Evolutionary conservation across 2,888 invertebrate genomes (phyloP).

Genomic region (Mimas tiliae): DNA sequence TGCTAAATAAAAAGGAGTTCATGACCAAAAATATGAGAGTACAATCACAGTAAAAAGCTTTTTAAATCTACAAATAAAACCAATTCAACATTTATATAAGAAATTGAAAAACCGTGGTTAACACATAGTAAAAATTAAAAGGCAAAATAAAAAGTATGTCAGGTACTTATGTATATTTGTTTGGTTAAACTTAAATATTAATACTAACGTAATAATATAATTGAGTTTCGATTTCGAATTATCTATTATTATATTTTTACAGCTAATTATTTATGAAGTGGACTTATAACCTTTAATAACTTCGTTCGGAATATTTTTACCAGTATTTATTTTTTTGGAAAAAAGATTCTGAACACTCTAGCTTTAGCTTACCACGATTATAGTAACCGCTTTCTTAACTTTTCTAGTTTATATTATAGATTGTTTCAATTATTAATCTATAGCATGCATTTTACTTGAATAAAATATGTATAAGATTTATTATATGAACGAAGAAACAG

Average conservation of each 20-base stretch:
- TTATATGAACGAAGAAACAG: conserved; percentile 52
- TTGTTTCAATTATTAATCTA: conserved; percentile 64
- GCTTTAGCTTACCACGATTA: conserved; percentile 63
- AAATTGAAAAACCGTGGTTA: too few relatives aligned
- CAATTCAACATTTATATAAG: too few relatives aligned
- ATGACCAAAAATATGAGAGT: neutral
- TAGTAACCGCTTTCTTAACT: conserved; percentile 59
- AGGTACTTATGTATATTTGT: too few relatives aligned
- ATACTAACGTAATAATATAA: too few relatives aligned
- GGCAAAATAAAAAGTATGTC: too few relatives aligned
- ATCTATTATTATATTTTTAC: neutral
- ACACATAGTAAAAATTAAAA: too few relatives aligned
- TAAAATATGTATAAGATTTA: conserved; percentile 30
- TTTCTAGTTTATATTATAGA: conserved; percentile 66
- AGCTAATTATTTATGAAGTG: conserved; percentile 22
- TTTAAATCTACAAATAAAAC: neutral
- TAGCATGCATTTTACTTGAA: conserved; percentile 38
- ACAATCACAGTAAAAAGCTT: neutral
- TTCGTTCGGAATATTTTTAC: conserved; percentile 40
- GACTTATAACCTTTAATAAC: conserved; percentile 10
- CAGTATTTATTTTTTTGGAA: conserved; percentile 28
- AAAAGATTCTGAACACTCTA: conserved; percentile 36
- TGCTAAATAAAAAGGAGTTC: neutral
- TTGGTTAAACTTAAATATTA: neutral
- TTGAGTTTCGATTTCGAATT: too few relatives aligned